Percentiles rank a stretch among this genome's conserved stretches.
These are phyloP conservation scores for Uloborus diversus DNA, from an alignment of 1,140 invertebrate genomes.

Conservation along the genomic window DNA sequence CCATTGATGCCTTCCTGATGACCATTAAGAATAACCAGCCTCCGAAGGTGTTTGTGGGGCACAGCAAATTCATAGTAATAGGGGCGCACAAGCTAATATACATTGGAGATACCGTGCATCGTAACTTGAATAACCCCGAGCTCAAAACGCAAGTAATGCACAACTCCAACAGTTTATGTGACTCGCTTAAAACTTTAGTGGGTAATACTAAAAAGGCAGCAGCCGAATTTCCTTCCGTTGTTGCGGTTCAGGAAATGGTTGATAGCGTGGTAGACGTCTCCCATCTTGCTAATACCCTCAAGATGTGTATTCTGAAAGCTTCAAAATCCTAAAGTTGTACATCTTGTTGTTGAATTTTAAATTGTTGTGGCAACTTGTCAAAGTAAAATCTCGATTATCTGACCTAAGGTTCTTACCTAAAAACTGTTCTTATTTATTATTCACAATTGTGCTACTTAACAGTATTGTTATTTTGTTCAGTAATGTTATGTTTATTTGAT, in stretches of 20 bases:
- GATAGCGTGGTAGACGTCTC: conserved; percentile 86
- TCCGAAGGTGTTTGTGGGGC: conserved; percentile 90
- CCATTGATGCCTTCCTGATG: conserved; percentile 89
- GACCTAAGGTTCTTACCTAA: too few relatives aligned
- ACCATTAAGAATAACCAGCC: conserved; percentile 92
- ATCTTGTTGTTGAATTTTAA: background rate
- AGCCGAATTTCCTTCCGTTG: conserved; percentile 87
- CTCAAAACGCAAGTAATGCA: conserved; percentile 73
- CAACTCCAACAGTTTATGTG: conserved; percentile 84
- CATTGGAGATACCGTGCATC: conserved; percentile 90
- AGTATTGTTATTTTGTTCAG: too few relatives aligned
- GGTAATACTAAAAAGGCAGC: conserved; percentile 89
- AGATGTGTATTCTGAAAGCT: conserved; percentile 73
- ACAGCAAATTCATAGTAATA: conserved; percentile 92
- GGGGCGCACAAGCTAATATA: conserved; percentile 91
- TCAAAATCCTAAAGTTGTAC: conserved; percentile 52
- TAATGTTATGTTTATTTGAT: too few relatives aligned
- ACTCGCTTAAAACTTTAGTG: conserved; percentile 83
- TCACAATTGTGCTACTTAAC: too few relatives aligned
- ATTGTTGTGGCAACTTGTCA: background rate
- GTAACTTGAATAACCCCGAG: conserved; percentile 70
- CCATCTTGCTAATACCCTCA: conserved; percentile 78
- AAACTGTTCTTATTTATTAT: too few relatives aligned
- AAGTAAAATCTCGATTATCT: background rate
- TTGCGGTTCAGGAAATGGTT: conserved; percentile 92